Evolutionary conservation across 2,113 vertebrate genomes (phyloP), one percentile per base, ranked within the genome.

Genomic region (Psammodynastes pulverulentus): DNA sequence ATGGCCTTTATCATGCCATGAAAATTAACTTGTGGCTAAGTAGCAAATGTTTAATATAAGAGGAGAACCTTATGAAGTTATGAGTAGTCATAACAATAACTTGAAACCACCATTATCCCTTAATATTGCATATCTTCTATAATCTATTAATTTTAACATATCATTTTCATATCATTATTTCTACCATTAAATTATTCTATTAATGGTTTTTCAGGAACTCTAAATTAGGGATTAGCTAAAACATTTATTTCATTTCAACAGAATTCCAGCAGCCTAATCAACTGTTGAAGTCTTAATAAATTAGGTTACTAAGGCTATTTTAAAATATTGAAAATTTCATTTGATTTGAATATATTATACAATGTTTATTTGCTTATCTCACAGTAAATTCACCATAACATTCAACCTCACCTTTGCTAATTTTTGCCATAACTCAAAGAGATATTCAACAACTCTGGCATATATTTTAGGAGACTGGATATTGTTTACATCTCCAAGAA

Each of bases 391-490:
- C 89, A 88, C 46, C 72, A 43, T 79, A 0, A 1, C 8, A 93
- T 92, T 89, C 1, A 51, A 89, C 90, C 21, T 52, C 97, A 99
- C 99, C 99, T 99, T 99, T 88, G 98, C 98, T 90, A 99, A 97
- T 95, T 99, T 99, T 95, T 98, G 98, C 99, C 99, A 99, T 91
- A 99, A 97, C 90, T 99, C 98, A 94, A 98, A 99, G 84, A 99
- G 98, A 96, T 98, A 98, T 46, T 97, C 96, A 96, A 99, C 99
- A 92, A 99, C 98, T 97, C 97, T 99, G 90, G 98, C 98, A 7
- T 99, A 99, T 93, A 99, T 99, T 96, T 98, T 98, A 92, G 98
- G 98, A 17, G 98, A 99, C 62, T 97, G 97, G 95, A 99, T 99
- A 56, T 95, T 98, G 97, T 99, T 99, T 93, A 99, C 98, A 91